These are phyloP conservation scores for Echeneis naucrates DNA, from an alignment of 2,797 vertebrate species.

Conservation along the genomic window DNA sequence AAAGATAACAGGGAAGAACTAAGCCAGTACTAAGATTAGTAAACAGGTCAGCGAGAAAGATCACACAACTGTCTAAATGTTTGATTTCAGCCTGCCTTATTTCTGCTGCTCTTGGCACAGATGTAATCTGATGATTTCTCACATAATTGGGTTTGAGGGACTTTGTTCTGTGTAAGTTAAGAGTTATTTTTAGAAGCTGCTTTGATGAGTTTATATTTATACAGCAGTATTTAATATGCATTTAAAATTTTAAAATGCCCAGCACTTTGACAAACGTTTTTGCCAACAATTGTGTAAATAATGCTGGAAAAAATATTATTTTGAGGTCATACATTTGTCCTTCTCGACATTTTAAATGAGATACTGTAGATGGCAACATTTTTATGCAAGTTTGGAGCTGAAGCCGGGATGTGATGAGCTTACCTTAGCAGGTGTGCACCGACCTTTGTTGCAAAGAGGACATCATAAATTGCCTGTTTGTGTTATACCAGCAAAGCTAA, in stretches of 20 bases:
- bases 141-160: not conserved
- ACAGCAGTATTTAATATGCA: not conserved
- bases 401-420: no score
- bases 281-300: not conserved
- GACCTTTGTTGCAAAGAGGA: not conserved
- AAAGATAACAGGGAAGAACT: constrained; percentile 8
- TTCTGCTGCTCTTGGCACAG: not conserved
- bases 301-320: no score
- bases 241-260: no score
- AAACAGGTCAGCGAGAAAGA: not conserved
- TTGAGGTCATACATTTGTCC: no score
- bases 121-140: not conserved
- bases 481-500: not conserved
- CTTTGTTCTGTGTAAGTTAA: not conserved
- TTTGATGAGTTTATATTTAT: not conserved
- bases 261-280: not conserved
- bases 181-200: not conserved
- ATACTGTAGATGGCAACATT: no score
- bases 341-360: no score
- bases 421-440: no score
- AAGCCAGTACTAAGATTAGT: not conserved
- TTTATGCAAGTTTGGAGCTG: no score
- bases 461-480: not conserved
- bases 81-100: not conserved
- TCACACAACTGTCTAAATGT: not conserved